Evolutionary conservation across 35 echinoderm and acorn worm genomes (phyloP), one percentile per base, ranked within the genome.

Genomic region (Hemicentrotus pulcherrimus): DNA sequence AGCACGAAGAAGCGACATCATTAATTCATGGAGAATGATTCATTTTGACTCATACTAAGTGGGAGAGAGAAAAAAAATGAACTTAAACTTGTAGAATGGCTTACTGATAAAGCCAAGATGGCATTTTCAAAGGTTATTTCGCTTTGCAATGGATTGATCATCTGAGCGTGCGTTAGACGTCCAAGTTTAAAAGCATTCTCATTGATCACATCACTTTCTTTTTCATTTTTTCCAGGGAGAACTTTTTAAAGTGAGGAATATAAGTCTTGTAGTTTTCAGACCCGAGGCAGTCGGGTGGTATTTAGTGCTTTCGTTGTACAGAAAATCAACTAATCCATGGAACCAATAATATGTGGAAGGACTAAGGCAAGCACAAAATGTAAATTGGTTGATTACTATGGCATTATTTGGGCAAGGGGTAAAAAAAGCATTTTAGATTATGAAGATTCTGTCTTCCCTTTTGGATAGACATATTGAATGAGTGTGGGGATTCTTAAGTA

Each of bases 111-210:
- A 95, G 46, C 41, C 31, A 86, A 85, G 5, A 32, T 91, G 19
- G 47, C 86, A 15, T 88, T 48, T n/a, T 46, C 5, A 16, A 47
- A 32, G 14, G 46, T 88, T 41, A 46, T 95, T 46, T 13, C 46
- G 47, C 50, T n/a, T 2, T 6, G 31, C 47, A 48, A 92, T 28
- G 41, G 46, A n/a, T 55, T 78, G 65, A 78, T 78, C 65, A 22
- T 78, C 65, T 78, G 65, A 28, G 65, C 65, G 22, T 4, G 65
- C 65, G 24, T 28, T 22, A 78, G 65, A 28, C 24, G 65, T 78
- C 65, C 65, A 78, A 28, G 65, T 78, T 78, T 78, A 78, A 78
- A 78, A 78, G 65, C 65, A 78, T 78, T 78, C 65, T n/a, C 65
- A 78, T 78, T 78, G 65, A 78, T 78, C 65, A 78, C 65, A 78